Percentiles rank a stretch among this genome's conserved stretches.
Conservation (phyloP, 2,888 invertebrate species). For the Seladonia tumulorum region DNA sequence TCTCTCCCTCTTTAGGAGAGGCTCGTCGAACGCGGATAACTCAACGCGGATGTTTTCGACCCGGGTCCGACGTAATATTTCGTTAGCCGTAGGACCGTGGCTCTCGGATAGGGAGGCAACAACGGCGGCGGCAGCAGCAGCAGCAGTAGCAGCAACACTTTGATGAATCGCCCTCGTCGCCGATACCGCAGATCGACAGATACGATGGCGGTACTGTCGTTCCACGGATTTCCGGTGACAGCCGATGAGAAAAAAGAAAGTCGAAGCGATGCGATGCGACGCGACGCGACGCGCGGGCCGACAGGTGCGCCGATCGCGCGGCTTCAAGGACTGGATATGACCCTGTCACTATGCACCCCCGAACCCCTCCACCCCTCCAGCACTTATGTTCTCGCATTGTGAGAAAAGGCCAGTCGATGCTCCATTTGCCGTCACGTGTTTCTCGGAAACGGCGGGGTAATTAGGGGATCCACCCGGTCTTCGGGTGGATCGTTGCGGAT, state of each 20-base stretch:
- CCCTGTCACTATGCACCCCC: constrained; percentile 62
- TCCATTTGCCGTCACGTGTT: constrained; percentile 44
- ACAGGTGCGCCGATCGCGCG: constrained; percentile 68
- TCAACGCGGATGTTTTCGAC: constrained; percentile 52
- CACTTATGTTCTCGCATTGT: constrained; percentile 53
- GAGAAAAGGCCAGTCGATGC: constrained; percentile 57
- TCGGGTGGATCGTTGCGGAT: not conserved
- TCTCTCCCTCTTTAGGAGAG: constrained; percentile 14
- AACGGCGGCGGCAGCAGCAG: not conserved
- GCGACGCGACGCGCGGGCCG: constrained; percentile 44
- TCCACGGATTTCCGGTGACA: constrained; percentile 70
- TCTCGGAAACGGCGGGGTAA: not conserved
- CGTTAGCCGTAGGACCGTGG: constrained; percentile 61
- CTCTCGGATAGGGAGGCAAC: constrained; percentile 41
- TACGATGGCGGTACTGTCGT: constrained; percentile 73
- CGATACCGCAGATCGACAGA: constrained; percentile 80
- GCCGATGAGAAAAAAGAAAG: constrained; percentile 67
- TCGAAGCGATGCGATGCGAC: constrained; percentile 48
- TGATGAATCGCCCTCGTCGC: constrained; percentile 78
- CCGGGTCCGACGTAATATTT: constrained; percentile 69
- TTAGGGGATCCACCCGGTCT: not conserved
- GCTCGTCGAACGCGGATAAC: constrained; percentile 39
- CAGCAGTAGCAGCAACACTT: constrained; percentile 58
- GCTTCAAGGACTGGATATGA: constrained; percentile 70
- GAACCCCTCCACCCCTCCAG: constrained; percentile 4